phyloP scores from a whole-genome alignment of 1,140 invertebrate species.

The Pseudachorutes palmiensis region DNA sequence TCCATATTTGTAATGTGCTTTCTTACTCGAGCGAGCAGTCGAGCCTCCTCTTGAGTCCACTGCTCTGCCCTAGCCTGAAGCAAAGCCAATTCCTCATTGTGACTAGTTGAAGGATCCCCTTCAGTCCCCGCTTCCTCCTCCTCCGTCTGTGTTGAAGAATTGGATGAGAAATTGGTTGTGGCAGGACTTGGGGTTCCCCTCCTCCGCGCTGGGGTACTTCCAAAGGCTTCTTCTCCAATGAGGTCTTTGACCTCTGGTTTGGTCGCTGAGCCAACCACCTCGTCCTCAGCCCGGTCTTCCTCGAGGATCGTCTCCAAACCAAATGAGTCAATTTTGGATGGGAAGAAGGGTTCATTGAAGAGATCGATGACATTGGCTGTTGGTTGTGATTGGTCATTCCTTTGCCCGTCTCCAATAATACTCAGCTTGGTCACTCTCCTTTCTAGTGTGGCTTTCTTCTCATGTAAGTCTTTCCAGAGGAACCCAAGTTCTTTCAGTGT shows the following conservation, averaged over 20 bases:
- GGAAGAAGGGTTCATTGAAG: conserved; percentile 25
- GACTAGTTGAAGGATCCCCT: neutral
- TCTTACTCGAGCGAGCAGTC: neutral
- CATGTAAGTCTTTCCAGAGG: conserved; percentile 32
- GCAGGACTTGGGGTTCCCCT: conserved; percentile 12
- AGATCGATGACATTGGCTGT: neutral
- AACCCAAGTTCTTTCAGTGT: conserved; percentile 25
- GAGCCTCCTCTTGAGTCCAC: neutral
- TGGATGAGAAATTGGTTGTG: conserved; percentile 5
- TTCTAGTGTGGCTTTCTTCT: conserved; percentile 34
- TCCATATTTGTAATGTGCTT: no score
- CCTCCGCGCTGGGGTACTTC: neutral
- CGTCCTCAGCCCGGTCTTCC: conserved; percentile 34
- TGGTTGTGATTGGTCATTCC: neutral
- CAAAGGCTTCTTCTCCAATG: no score
- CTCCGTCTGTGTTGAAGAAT: conserved; percentile 19
- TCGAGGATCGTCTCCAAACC: conserved; percentile 36
- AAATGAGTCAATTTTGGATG: conserved; percentile 32
- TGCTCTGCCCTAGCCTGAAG: neutral
- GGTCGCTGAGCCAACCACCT: no score
- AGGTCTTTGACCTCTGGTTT: no score
- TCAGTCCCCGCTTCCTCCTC: neutral
- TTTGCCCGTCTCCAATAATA: no score
- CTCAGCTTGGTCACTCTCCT: conserved; percentile 34
- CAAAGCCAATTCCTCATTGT: neutral